phyloP scores from a whole-genome alignment of 2,888 invertebrate genomes.

The Acleris cristana region DNA sequence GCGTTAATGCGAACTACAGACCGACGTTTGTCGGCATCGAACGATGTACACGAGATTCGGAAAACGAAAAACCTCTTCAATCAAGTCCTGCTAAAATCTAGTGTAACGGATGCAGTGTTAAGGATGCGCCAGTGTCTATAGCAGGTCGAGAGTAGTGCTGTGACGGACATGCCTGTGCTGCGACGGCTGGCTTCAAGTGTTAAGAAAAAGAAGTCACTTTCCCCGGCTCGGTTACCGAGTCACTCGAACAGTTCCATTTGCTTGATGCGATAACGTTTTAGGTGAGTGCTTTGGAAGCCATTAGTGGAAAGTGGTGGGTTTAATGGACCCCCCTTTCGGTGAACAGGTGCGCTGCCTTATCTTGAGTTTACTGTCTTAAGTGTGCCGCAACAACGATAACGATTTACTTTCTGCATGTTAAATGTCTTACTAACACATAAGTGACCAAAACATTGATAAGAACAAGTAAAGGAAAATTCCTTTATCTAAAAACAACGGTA shows the following conservation, averaged over 20 bases:
- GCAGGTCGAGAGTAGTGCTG: constrained; percentile 57
- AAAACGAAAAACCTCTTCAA: constrained; percentile 42
- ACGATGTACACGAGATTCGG: constrained; percentile 58
- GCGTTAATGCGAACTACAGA: constrained; percentile 33
- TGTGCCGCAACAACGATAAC: constrained; percentile 23
- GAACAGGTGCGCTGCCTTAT: constrained; percentile 40
- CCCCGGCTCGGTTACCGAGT: constrained; percentile 60
- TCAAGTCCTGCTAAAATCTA: constrained; percentile 25
- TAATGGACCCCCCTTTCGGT: constrained; percentile 45
- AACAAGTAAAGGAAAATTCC: constrained; percentile 28
- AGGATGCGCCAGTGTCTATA: constrained; percentile 63
- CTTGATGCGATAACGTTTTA: constrained; percentile 81
- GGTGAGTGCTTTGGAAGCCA: constrained; percentile 71
- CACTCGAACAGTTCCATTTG: constrained; percentile 65
- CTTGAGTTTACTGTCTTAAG: constrained; percentile 25
- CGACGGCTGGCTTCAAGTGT: constrained; percentile 75
- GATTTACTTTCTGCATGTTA: constrained; percentile 24
- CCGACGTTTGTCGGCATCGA: constrained; percentile 51
- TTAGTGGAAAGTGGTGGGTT: constrained; percentile 60
- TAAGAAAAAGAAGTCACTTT: constrained; percentile 77
- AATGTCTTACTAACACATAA: background rate
- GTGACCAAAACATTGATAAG: background rate
- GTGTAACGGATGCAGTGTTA: constrained; percentile 70
- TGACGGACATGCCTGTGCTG: constrained; percentile 78
- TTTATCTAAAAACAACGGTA: background rate